Conservation (phyloP, 1,140 invertebrate genomes). For the Akabosia matsudoensis region DNA sequence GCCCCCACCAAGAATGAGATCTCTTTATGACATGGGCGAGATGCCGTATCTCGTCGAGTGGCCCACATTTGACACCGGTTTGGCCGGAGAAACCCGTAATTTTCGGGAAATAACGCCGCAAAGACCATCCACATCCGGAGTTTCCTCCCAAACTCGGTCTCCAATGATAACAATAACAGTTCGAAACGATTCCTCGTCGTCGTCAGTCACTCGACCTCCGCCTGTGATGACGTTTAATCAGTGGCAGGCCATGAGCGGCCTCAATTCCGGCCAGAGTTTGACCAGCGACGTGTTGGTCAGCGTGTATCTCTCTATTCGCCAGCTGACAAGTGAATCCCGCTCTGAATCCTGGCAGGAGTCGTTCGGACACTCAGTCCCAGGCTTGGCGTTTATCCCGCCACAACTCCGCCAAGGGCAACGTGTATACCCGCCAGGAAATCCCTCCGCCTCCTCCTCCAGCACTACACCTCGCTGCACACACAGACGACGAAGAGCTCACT, state of each 20-base stretch:
- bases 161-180: not conserved
- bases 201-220: not conserved
- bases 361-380: not conserved
- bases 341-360: not conserved
- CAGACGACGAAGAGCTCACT: not conserved
- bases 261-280: not conserved
- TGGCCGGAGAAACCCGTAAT: conserved; percentile 31
- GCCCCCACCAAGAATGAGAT: conserved; percentile 42
- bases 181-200: not conserved
- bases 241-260: not conserved
- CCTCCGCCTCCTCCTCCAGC: too few relatives aligned
- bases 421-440: not conserved
- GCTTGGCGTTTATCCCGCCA: conserved; percentile 6
- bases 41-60: conserved; percentile 33
- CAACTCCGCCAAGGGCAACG: not conserved
- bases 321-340: not conserved
- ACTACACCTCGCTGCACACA: conserved; percentile 1
- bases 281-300: not conserved
- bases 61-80: conserved; percentile 44
- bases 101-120: conserved; percentile 21
- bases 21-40: conserved; percentile 38
- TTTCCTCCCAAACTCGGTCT: not conserved
- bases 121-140: not conserved
- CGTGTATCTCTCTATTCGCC: conserved; percentile 1
- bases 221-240: conserved; percentile 1